These are phyloP conservation scores for Esox niger DNA, from an alignment of 2,113 vertebrate species.

Conservation along the genomic window DNA sequence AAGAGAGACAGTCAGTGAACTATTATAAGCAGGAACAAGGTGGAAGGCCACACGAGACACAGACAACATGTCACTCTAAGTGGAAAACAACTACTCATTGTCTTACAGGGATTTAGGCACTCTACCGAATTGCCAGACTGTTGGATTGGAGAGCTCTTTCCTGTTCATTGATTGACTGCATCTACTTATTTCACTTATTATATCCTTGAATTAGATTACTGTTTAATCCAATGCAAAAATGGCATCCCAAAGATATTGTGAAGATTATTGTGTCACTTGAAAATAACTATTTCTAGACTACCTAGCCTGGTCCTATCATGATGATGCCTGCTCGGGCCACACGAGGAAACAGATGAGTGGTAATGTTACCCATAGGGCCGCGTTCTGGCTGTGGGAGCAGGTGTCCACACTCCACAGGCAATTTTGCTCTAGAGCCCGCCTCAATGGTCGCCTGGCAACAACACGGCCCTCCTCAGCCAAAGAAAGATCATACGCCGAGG, in stretches of 20 bases:
- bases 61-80: neutral
- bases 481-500: conserved; percentile 45
- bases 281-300: neutral
- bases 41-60: too few relatives aligned
- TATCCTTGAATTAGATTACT: neutral
- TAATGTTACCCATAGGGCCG: conserved; percentile 26
- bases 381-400: conserved; percentile 50
- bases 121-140: too few relatives aligned
- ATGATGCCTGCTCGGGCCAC: neutral
- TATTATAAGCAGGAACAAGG: too few relatives aligned
- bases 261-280: neutral
- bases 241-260: neutral
- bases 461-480: conserved; percentile 41
- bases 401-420: conserved; percentile 58
- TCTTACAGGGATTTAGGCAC: neutral
- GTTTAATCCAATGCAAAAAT: neutral
- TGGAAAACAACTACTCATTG: neutral
- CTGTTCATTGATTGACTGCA: neutral
- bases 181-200: neutral
- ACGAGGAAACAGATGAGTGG: neutral
- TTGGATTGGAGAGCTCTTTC: neutral
- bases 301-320: neutral
- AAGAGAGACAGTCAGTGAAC: neutral
- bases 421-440: conserved; percentile 57
- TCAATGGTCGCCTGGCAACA: conserved; percentile 71